Evolutionary conservation across 2,888 invertebrate genomes (phyloP).

Genomic region (Iphiclides podalirius): DNA sequence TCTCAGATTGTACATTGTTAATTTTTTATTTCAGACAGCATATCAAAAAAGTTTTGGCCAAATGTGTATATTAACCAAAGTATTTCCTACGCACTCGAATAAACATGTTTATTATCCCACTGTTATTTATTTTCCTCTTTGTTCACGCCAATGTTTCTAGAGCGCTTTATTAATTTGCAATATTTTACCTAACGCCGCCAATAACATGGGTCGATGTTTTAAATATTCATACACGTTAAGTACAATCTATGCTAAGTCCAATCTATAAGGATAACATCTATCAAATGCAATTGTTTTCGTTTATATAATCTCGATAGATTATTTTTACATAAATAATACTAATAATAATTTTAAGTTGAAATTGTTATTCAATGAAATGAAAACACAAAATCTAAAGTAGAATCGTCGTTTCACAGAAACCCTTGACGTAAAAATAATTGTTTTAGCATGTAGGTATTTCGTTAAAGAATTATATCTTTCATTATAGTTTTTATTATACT

Average conservation of each 20-base stretch:
- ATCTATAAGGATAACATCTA: conserved; percentile 34
- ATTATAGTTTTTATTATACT: conserved; percentile 20
- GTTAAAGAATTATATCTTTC: conserved; percentile 9
- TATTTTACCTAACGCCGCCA: conserved; percentile 9
- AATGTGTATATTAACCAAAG: background rate
- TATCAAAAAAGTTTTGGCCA: background rate
- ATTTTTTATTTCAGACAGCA: background rate
- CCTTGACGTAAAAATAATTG: conserved; percentile 12
- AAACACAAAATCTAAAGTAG: conserved; percentile 14
- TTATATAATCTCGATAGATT: conserved; percentile 65
- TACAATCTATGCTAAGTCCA: conserved; percentile 47
- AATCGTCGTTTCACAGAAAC: conserved; percentile 6
- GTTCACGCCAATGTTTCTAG: conserved; percentile 2
- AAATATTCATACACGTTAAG: conserved; percentile 51
- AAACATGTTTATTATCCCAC: conserved; percentile 36
- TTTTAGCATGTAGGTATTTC: conserved; percentile 17
- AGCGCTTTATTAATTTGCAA: conserved; percentile 26
- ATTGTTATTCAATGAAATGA: conserved; percentile 29
- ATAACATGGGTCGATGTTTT: no score
- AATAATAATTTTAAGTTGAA: conserved; percentile 35
- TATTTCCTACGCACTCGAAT: conserved; percentile 46
- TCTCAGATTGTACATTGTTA: background rate
- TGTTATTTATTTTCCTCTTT: conserved; percentile 19
- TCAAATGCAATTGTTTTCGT: conserved; percentile 61
- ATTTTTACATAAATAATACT: conserved; percentile 28